phyloP scores from a whole-genome alignment of 2,888 invertebrate species.

The Cephonodes hylas region DNA sequence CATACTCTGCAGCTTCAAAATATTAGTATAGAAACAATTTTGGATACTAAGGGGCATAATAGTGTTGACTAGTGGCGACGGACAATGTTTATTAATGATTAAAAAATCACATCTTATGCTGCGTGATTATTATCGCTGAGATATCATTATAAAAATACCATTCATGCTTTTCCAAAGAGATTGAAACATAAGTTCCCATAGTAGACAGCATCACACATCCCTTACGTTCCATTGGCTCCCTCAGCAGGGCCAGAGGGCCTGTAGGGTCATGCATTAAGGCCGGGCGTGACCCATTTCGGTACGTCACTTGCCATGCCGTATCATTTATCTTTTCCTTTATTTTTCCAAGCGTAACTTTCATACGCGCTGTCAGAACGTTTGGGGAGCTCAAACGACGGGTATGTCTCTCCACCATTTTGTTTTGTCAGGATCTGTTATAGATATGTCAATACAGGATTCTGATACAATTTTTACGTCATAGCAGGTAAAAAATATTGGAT shows the following conservation, averaged over 20 bases:
- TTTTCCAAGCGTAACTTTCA: constrained; percentile 3
- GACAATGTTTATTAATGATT: too few relatives aligned
- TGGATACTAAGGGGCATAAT: too few relatives aligned
- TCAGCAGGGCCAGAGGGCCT: neutral
- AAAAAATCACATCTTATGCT: too few relatives aligned
- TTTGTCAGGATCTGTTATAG: neutral
- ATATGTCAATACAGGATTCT: neutral
- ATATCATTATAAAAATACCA: too few relatives aligned
- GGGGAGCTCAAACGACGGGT: neutral
- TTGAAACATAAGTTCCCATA: too few relatives aligned
- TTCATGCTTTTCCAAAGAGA: too few relatives aligned
- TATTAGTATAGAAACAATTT: too few relatives aligned
- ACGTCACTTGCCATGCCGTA: constrained; percentile 4
- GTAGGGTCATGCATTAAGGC: neutral
- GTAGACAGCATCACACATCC: too few relatives aligned
- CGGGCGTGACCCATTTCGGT: neutral
- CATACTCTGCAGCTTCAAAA: too few relatives aligned
- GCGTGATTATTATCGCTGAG: too few relatives aligned
- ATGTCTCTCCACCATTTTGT: neutral
- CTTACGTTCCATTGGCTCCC: neutral
- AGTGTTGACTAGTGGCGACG: too few relatives aligned
- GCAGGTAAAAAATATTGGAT: neutral
- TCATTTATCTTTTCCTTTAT: constrained; percentile 9
- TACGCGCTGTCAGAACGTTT: neutral
- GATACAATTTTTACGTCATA: neutral